Conservation (phyloP, 2,113 vertebrate genomes). For the Elaphurus davidianus region DNA sequence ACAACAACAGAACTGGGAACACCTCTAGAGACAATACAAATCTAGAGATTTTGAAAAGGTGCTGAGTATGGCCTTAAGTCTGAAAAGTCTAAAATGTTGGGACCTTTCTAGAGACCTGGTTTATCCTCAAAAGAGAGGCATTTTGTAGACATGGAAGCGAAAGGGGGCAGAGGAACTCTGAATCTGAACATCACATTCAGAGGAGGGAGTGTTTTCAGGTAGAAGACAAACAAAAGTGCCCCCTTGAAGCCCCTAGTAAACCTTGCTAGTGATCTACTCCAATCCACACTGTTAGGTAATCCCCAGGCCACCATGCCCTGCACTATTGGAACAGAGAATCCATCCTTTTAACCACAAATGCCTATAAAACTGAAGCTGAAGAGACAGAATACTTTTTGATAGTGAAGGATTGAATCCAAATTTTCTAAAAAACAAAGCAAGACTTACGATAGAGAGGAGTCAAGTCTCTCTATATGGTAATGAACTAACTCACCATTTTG, state of each 20-base stretch:
- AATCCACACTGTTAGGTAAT: not conserved
- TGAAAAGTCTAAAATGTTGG: not conserved
- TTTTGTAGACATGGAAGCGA: not conserved
- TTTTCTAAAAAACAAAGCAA: constrained; percentile 32
- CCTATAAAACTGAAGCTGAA: not conserved
- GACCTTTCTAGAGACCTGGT: not conserved
- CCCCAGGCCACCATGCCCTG: rapidly evolving
- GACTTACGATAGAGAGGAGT: not conserved
- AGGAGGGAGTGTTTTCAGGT: not conserved
- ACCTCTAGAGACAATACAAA: not conserved
- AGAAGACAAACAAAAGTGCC: not conserved
- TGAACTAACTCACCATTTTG: not conserved
- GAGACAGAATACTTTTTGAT: not conserved
- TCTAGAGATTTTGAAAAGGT: not conserved
- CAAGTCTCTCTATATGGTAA: constrained; percentile 46
- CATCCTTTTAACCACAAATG: not conserved
- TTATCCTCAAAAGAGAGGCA: not conserved
- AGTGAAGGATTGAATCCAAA: not conserved
- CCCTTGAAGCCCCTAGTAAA: not conserved
- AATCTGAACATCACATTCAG: not conserved
- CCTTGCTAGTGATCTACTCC: not conserved
- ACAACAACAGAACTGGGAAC: not conserved
- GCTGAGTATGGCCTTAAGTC: not conserved
- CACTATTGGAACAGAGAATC: not conserved
- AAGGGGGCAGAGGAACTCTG: not conserved